Base-by-base conservation (phyloP, 2,888 invertebrate genomes). In the Eristalis tenax region DNA sequence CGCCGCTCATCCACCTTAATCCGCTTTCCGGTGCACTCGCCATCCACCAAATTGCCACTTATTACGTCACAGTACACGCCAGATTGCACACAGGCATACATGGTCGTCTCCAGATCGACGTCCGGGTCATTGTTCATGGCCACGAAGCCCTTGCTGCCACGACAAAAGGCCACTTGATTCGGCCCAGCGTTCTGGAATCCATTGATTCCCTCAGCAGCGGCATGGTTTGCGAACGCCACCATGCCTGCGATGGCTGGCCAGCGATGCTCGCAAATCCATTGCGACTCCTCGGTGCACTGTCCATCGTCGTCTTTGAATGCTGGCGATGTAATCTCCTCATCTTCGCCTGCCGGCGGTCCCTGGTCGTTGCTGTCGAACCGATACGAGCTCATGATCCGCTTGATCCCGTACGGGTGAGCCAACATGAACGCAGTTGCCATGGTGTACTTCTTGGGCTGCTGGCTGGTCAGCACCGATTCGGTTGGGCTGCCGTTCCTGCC, bases 311-410 rank as follows among this genome's bases (percentile, higher is more conserved):
- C 90, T 88, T 95, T 95, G 84, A 96, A 94, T 32, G 93, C 90
- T 59, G 95, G 94, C 0, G 94, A 93, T 6, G 94, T 87, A 15
- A 94, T 93, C 89, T 94, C 93, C 18, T 92, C 94, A 10, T 92
- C 86, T 0, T 69, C 88, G 89, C 95, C 94, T 26, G 93, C 90
- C 0, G 95, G 95, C 13, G 95, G 95, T 22, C 95, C 95, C 78
- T 87, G 75, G 76, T 89, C 88, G 11, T 43, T 64, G 50, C 94
- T 89, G 1, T 91, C 90, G 93, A 97, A 98, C 56, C 91, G 93
- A 91, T 94, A 98, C 89, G 97, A 97, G 91, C 97, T 97, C 96
- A 98, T 97, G 82, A 98, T 93, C 81, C 96, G 94, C 0, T 97
- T 95, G 79, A 94, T 93, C 0, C 96, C 96, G 89, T 97, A 97